Evolutionary conservation across 2,113 vertebrate species (phyloP).

Genomic region (Mungos mungo): DNA sequence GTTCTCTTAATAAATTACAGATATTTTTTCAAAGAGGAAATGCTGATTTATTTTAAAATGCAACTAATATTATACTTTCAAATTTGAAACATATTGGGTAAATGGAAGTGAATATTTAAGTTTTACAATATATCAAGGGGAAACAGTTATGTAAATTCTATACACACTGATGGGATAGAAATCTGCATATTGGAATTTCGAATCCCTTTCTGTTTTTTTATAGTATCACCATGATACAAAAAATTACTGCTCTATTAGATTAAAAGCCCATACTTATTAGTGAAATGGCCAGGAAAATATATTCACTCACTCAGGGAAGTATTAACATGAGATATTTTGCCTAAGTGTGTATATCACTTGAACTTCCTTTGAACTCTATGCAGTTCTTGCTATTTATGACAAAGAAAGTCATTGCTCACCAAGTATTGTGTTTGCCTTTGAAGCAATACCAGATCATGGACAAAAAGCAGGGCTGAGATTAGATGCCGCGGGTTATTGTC

Average conservation of each 20-base stretch:
- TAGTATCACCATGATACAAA: not conserved
- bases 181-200: not conserved
- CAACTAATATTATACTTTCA: not conserved
- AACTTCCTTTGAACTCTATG: conserved; percentile 83
- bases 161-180: not conserved
- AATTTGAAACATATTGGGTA: conserved; percentile 41
- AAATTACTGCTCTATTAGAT: conserved; percentile 18
- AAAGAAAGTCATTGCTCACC: conserved; percentile 79
- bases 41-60: not conserved
- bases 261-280: conserved; percentile 14
- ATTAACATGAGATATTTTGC: conserved; percentile 16
- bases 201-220: conserved; percentile 9
- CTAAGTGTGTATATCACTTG: conserved; percentile 63
- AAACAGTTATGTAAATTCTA: not conserved
- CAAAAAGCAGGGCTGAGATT: conserved; percentile 80
- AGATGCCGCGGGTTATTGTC: conserved; percentile 81
- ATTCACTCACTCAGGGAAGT: conserved; percentile 37
- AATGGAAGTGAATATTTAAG: not conserved
- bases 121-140: not conserved
- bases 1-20: not conserved
- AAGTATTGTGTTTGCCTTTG: conserved; percentile 78
- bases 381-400: conserved; percentile 72
- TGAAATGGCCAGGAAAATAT: conserved; percentile 37
- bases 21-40: conserved; percentile 26
- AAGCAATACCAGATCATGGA: conserved; percentile 81